Percentiles rank a stretch among this genome's conserved stretches.
Evolutionary conservation across 1,140 invertebrate genomes (phyloP).

Genomic region (Bombus fervidus): DNA sequence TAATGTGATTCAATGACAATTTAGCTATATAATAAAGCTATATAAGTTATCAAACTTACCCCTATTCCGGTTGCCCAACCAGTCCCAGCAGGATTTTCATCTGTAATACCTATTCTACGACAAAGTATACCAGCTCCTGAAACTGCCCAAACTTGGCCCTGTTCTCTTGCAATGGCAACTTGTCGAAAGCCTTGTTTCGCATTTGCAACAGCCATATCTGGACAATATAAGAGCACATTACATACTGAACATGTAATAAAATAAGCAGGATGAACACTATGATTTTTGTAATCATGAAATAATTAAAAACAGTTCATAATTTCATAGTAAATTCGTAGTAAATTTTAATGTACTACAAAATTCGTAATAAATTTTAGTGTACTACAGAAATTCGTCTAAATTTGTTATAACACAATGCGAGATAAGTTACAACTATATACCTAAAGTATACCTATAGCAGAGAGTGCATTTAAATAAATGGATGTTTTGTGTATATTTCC

Average conservation of each 20-base stretch:
- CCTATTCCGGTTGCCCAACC: conserved; percentile 89
- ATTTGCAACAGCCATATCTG: conserved; percentile 76
- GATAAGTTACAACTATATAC: neutral
- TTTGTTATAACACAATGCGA: neutral
- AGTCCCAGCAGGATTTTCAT: conserved; percentile 87
- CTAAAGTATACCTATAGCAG: conserved; percentile 39
- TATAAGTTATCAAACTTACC: conserved; percentile 79
- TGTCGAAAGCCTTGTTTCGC: conserved; percentile 85
- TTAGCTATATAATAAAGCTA: neutral
- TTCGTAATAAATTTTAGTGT: neutral
- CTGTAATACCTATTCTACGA: conserved; percentile 87
- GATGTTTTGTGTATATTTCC: conserved; percentile 20
- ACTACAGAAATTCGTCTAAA: neutral
- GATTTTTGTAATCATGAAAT: neutral
- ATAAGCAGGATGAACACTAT: neutral
- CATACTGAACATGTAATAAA: neutral
- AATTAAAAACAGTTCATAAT: neutral
- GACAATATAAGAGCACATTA: conserved; percentile 20
- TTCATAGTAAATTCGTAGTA: neutral
- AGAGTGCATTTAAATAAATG: conserved; percentile 30
- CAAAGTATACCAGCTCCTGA: conserved; percentile 88
- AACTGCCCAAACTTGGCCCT: conserved; percentile 88
- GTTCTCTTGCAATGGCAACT: conserved; percentile 84
- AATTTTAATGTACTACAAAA: neutral
- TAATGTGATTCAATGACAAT: neutral